A percentile compares a stretch with the other conserved stretches of the same genome.
These are phyloP conservation scores for Bugulina stolonifera DNA, from an alignment of 2,888 invertebrate species.

Conservation along the genomic window DNA sequence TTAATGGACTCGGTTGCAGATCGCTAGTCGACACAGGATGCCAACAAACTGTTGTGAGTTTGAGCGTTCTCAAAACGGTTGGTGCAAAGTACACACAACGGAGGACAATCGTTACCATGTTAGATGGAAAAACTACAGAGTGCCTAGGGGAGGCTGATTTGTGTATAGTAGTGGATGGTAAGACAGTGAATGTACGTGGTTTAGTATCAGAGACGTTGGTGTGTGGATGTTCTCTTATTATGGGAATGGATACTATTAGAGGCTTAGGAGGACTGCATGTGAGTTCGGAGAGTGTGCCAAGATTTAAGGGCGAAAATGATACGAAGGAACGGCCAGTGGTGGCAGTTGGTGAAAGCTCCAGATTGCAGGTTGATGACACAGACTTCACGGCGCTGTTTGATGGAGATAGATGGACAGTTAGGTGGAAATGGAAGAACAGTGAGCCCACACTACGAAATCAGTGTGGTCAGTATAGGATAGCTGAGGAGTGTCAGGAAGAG, in stretches of 20 bases:
- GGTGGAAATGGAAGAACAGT: not conserved
- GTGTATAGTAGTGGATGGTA: not conserved
- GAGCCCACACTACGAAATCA: not conserved
- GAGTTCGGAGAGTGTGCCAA: not conserved
- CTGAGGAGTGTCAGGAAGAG: not conserved
- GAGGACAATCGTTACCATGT: not conserved
- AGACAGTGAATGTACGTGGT: not conserved
- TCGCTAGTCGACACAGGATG: too few species aligned
- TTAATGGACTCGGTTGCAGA: too few species aligned
- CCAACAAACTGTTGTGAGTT: not conserved
- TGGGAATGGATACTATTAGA: not conserved
- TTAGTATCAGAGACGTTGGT: slow-evolving; percentile 14
- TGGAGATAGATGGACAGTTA: not conserved
- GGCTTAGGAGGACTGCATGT: not conserved
- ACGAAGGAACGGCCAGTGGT: not conserved
- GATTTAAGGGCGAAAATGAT: not conserved
- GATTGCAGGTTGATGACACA: slow-evolving; percentile 2
- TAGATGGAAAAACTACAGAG: too few species aligned
- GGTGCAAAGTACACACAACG: not conserved
- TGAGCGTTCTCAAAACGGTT: not conserved
- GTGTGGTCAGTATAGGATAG: slow-evolving; percentile 3
- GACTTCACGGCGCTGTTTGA: slow-evolving; percentile 6
- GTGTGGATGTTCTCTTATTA: not conserved
- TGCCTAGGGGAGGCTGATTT: slow-evolving; percentile 10
- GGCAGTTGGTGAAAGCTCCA: not conserved